Percentiles rank a stretch among this genome's conserved stretches.
These are phyloP conservation scores for Phortica okadai DNA, from an alignment of 2,888 invertebrate genomes.

Conservation along the genomic window DNA sequence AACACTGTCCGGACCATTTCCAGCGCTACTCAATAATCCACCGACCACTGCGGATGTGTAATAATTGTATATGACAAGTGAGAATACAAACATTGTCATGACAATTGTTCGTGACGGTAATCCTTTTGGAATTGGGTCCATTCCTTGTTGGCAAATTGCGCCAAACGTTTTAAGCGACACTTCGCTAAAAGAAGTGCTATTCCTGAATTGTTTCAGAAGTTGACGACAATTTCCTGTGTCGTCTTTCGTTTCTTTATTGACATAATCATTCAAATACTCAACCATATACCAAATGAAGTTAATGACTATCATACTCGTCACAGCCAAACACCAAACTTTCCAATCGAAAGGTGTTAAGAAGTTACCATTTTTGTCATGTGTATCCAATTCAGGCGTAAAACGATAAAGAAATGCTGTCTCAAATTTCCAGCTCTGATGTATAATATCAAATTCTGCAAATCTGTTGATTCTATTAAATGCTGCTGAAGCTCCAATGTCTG, in stretches of 20 bases:
- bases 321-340: conserved; percentile 65
- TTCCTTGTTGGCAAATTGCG: conserved; percentile 72
- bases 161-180: conserved; percentile 63
- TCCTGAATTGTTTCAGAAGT: not conserved
- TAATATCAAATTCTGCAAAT: conserved; percentile 71
- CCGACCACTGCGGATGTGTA: conserved; percentile 76
- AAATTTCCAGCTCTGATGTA: conserved; percentile 74
- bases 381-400: conserved; percentile 69
- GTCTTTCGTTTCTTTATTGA: not conserved
- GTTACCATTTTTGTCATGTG: conserved; percentile 63
- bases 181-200: conserved; percentile 29
- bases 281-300: conserved; percentile 63
- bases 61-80: conserved; percentile 73
- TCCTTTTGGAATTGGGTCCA: conserved; percentile 65
- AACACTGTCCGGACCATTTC: conserved; percentile 68
- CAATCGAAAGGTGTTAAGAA: conserved; percentile 72
- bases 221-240: not conserved
- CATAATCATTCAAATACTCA: conserved; percentile 47
- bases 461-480: conserved; percentile 72
- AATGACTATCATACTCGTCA: conserved; percentile 54
- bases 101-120: conserved; percentile 64
- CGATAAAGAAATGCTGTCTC: conserved; percentile 72
- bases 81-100: conserved; percentile 65
- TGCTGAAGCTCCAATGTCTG: conserved; percentile 72
- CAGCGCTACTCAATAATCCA: conserved; percentile 70